Base-by-base conservation (phyloP, 2,888 invertebrate species). In the Drosophila borborema region DNA sequence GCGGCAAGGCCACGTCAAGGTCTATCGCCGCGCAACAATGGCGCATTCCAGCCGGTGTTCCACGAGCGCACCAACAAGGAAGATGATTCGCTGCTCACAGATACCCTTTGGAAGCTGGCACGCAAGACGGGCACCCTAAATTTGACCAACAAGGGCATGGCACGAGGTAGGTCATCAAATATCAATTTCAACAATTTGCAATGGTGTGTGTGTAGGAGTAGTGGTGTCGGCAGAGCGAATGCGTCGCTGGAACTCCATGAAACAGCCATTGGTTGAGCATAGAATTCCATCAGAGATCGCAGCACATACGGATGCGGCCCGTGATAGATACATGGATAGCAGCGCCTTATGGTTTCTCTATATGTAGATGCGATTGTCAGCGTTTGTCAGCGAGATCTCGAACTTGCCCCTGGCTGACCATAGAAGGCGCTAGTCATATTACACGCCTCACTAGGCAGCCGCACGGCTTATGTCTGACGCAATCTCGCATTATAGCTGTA, bases 111-210 rank as follows among this genome's bases (percentile, higher is more conserved):
- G 65, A 96, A 97, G 93, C 95, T 95, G 77, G 97, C 97, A 5
- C 95, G 97, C 87, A 96, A 95, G 90, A 96, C 96, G 75, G 98
- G 98, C 23, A 95, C 96, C 81, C 94, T 98, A 48, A 97, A 96
- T 94, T 94, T 98, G 81, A 95, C 96, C 65, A 96, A 96, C 77
- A 95, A 95, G 91, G 97, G 96, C 82, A 93, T 97, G 80, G 94
- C 95, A 55, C 94, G 95, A 93, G 96, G 98, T 97, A 93, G 85
- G 90, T 81, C 45, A 2, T 10, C 34, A 38, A 46, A 51, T 51
- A n/a, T 8, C 41, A 31, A 51, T 12, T n/a, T n/a, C 31, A 12
- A 14, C 14, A 1, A 2, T 53, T 14, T 14, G 31, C 49, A 31
- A 51, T n/a, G 41, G 34, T 62, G 23, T 56, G 62, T 43, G 54